phyloP scores from a whole-genome alignment of 2,888 invertebrate genomes.

The Linyphia triangularis region DNA sequence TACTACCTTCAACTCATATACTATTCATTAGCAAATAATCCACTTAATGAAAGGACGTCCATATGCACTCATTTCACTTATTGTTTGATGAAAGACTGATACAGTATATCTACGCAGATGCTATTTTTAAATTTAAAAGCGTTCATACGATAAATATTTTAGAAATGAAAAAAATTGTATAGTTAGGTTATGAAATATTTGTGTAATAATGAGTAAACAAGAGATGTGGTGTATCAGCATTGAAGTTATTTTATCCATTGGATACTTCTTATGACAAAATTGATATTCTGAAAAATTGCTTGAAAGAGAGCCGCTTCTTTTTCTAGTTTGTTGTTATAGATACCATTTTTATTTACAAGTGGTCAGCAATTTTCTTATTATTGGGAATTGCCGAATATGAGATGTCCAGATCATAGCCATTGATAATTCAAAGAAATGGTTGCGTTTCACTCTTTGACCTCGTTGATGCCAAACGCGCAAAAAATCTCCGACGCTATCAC shows the following conservation, averaged over 20 bases:
- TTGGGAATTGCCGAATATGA: slow-evolving; percentile 17
- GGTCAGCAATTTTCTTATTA: slow-evolving; percentile 17
- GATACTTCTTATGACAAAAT: no score
- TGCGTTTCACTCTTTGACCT: slow-evolving; percentile 38
- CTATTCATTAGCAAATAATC: no score
- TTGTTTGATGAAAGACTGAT: no score
- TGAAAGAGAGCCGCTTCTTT: not conserved
- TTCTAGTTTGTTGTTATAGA: not conserved
- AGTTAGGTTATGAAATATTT: not conserved
- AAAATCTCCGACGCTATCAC: slow-evolving; percentile 46
- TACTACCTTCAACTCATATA: no score
- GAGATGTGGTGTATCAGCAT: not conserved
- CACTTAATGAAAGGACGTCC: no score
- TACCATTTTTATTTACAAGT: slow-evolving; percentile 20
- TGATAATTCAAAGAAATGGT: slow-evolving; percentile 51
- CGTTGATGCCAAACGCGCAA: slow-evolving; percentile 32
- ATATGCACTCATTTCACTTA: no score
- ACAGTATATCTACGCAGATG: not conserved
- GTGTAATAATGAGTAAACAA: not conserved
- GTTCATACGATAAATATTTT: not conserved
- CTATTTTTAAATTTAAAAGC: not conserved
- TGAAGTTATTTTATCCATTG: not conserved
- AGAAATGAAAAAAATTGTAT: not conserved
- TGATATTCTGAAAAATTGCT: not conserved
- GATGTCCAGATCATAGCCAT: slow-evolving; percentile 40